These are phyloP conservation scores for Drosophila setifemur DNA, from an alignment of 1,140 invertebrate genomes.

Conservation along the genomic window DNA sequence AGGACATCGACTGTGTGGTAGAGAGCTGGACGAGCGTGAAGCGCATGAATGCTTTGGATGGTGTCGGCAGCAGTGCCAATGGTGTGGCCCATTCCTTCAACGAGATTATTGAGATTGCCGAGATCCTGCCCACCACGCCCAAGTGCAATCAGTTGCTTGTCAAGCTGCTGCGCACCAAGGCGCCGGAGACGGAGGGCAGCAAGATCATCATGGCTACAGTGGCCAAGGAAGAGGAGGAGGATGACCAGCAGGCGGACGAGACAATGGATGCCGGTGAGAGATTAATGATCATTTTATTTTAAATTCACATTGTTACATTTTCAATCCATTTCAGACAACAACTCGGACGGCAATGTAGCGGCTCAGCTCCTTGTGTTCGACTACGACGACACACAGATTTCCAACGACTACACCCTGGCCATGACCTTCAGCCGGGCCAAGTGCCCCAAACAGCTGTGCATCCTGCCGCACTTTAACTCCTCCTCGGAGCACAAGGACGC, in stretches of 20 bases:
- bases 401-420: constrained; percentile 85
- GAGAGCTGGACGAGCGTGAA: constrained; percentile 77
- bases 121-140: constrained; percentile 70
- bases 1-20: constrained; percentile 73
- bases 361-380: constrained; percentile 84
- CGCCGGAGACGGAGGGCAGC: constrained; percentile 40
- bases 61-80: constrained; percentile 39
- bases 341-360: constrained; percentile 59
- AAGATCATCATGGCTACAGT: constrained; percentile 79
- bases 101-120: constrained; percentile 72
- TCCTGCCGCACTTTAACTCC: constrained; percentile 84
- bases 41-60: constrained; percentile 69
- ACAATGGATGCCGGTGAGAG: constrained; percentile 48
- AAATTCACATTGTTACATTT: background rate
- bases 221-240: constrained; percentile 63
- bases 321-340: constrained; percentile 21
- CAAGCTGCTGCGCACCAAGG: constrained; percentile 69
- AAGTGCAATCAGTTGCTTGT: constrained; percentile 76
- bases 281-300: background rate
- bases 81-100: constrained; percentile 29
- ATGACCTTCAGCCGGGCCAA: constrained; percentile 86
- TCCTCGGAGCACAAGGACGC: constrained; percentile 61
- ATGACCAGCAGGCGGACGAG: constrained; percentile 35
- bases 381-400: constrained; percentile 84
- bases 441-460: constrained; percentile 86